phyloP scores from a whole-genome alignment of 1,140 invertebrate species.

The Rhopalosiphum padi region DNA sequence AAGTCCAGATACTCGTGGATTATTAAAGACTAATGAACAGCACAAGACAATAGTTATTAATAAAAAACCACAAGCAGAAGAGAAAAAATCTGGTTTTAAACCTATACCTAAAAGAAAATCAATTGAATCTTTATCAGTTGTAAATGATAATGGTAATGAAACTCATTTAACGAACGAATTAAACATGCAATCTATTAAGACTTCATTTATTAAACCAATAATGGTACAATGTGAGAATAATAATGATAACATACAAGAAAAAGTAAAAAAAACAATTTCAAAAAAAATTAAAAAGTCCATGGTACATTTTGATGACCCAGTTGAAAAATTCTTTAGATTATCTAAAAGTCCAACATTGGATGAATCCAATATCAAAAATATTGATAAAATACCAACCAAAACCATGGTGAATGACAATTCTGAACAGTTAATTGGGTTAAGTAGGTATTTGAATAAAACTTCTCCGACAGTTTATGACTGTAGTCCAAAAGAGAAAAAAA shows the following conservation, averaged over 20 bases:
- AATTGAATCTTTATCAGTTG: background rate
- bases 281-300: slow-evolving; percentile 27
- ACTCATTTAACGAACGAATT: background rate
- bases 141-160: background rate
- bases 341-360: background rate
- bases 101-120: slow-evolving; percentile 15
- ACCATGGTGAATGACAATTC: background rate
- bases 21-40: background rate
- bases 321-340: background rate
- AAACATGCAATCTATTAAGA: background rate
- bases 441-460: background rate
- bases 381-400: background rate
- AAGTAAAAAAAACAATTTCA: slow-evolving; percentile 13
- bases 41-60: slow-evolving; percentile 23
- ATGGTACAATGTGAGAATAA: background rate
- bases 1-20: slow-evolving; percentile 15
- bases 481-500: background rate
- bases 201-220: background rate
- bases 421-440: background rate
- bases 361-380: background rate
- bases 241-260: too few species aligned
- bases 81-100: slow-evolving; percentile 48
- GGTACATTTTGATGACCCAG: slow-evolving; percentile 54
- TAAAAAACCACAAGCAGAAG: background rate
- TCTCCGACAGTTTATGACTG: background rate